Evolutionary conservation across 2,888 invertebrate species (phyloP), one percentile per base, ranked within the genome.

Genomic region (Sceliomorpha sp.): DNA sequence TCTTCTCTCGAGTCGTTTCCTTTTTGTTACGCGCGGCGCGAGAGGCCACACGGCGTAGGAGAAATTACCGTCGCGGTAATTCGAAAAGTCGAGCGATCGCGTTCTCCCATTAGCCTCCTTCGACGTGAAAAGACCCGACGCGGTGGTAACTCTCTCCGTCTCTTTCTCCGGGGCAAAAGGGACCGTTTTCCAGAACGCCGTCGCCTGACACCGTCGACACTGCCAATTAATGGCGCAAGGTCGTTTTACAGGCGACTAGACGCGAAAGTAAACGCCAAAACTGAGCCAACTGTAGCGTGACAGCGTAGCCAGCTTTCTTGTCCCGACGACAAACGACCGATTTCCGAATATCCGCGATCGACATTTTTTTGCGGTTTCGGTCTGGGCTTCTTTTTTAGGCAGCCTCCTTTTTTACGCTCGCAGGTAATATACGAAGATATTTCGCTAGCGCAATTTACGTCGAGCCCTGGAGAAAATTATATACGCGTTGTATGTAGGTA

Each of bases 21-120:
- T 77, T 77, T 80, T 80, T 76, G 69, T 45, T 34, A 15, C 48
- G 45, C 66, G 74, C 68, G 74, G 70, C 72, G 74, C 70, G 72
- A 72, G 39, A 58, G 58, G 51, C n/a, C n/a, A n/a, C n/a, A n/a
- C 5, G 29, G 82, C 81, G 84, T 85, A 85, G 84, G 86, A 83
- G 85, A 85, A 85, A 85, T 84, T 85, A 85, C 80, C 45, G 73
- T 59, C 74, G 73, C 59, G 42, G 56, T 64, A 64, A 70, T 73
- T 82, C 80, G 79, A 81, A 81, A 80, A 80, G 80, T 76, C 80
- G 74, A 77, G 64, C 76, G 78, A 78, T 73, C 79, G 76, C 78
- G 74, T 77, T 80, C 79, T 79, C 79, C 82, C 80, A 83, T 86
- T 86, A 85, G 86, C 84, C 84, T 86, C 84, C 72, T 86, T 85